Evolutionary conservation across 2,113 vertebrate species (phyloP).

Genomic region (Smithornis capensis): DNA sequence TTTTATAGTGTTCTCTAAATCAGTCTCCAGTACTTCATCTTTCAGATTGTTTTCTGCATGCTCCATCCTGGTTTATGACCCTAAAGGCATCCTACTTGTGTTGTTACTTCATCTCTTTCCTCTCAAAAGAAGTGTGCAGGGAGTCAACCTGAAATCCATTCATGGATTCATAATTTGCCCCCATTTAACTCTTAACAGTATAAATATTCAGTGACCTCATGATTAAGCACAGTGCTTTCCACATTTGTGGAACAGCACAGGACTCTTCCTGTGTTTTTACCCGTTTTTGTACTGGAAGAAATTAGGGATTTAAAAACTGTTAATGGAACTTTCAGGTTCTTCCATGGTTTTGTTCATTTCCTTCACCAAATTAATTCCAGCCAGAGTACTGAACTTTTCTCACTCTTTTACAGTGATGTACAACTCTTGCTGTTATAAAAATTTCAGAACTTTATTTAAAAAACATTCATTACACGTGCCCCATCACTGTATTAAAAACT

Average conservation of each 20-base stretch:
- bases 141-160: neutral
- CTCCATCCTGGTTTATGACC: neutral
- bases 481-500: neutral
- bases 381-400: neutral
- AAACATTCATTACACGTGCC: fast-evolving
- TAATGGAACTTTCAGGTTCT: neutral
- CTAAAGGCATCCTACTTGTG: neutral
- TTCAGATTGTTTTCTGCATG: neutral
- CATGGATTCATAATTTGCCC: neutral
- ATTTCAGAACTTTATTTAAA: conserved; percentile 11
- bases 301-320: neutral
- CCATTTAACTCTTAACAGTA: neutral
- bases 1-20: neutral
- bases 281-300: neutral
- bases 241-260: neutral
- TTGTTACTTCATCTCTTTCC: neutral
- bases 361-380: neutral
- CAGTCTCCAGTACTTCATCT: fast-evolving
- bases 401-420: neutral
- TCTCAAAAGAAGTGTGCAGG: neutral
- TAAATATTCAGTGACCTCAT: fast-evolving
- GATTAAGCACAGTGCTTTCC: neutral
- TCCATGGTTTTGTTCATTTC: neutral
- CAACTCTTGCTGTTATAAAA: fast-evolving
- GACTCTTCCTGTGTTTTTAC: neutral